Evolutionary conservation across 2,797 vertebrate species (phyloP), one percentile per base, ranked within the genome.

Genomic region (Lateolabrax maculatus): DNA sequence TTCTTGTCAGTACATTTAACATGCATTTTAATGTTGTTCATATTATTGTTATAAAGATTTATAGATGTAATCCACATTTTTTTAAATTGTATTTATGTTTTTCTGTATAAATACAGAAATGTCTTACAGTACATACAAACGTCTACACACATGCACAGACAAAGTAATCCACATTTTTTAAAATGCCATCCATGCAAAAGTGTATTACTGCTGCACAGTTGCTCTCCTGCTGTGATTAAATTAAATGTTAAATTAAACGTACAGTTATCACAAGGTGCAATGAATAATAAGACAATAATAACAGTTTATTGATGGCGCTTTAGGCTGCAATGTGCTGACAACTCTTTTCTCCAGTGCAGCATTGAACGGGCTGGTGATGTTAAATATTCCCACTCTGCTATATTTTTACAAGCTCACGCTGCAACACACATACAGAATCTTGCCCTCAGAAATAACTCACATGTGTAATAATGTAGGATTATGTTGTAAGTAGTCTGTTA

Each of bases 261-360:
- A 19, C 72, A 52, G 71, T 71, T 48, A 49, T 65, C 7, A 15
- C 39, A n/a, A n/a, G 2, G 18, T 75, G 49, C 62, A 72, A 39
- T 61, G 21, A 78, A 44, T 62, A 62, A 41, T 48, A 44, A 29
- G 12, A 31, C 57, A 61, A 13, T 39, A 58, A 48, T 61, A 65
- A 31, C 29, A 25, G 49, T 48, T 43, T 64, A 16, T 21, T 53
- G 56, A 29, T 3, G 34, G 58, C 58, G 51, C 43, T 64, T 69
- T 34, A 58, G 18, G 34, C 36, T 84, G 44, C 48, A 58, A 34
- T 52, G 21, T 80, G 48, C 19, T 55, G 23, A 75, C 31, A 62
- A 23, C 3, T 36, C 31, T 36, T n/a, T 55, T 41, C 34, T 48
- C 0, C 19, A 31, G 29, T 15, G 23, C 21, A 52, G 27, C 46